These are phyloP conservation scores for Scolopax mira DNA, from an alignment of 2,113 vertebrate genomes.

Conservation along the genomic window DNA sequence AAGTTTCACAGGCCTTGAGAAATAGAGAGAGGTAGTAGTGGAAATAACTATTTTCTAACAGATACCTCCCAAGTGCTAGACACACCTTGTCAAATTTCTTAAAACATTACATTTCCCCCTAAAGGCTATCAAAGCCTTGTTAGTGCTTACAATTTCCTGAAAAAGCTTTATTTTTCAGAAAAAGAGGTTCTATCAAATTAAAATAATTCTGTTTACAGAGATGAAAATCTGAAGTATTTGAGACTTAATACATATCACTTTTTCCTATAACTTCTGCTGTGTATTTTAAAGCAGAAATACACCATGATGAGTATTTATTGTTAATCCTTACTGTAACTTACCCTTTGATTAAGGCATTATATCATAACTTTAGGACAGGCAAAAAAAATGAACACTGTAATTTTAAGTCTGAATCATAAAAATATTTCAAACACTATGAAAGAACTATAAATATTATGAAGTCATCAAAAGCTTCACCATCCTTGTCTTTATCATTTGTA, in stretches of 20 bases:
- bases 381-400: constrained; percentile 8
- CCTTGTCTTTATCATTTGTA: not conserved
- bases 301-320: not conserved
- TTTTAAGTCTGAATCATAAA: constrained; percentile 46
- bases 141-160: not conserved
- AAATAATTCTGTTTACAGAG: not conserved
- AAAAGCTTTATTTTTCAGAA: not conserved
- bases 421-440: not conserved
- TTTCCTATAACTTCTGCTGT: not conserved
- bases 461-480: not conserved
- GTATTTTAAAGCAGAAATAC: not conserved
- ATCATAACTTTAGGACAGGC: not conserved
- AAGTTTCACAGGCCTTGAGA: not conserved
- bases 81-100: not conserved
- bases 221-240: not conserved
- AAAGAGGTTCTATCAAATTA: not conserved
- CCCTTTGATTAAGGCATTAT: constrained; percentile 17
- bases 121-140: not conserved
- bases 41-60: not conserved
- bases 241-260: not conserved
- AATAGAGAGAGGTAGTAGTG: not conserved
- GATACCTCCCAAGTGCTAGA: not conserved
- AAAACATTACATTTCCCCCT: not conserved
- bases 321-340: not conserved
- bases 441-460: constrained; percentile 28